Percentiles rank a stretch among this genome's conserved stretches.
These are phyloP conservation scores for Hydrozoanthus gracilis DNA, from an alignment of 92 coral and sea anemone genomes.

Conservation along the genomic window DNA sequence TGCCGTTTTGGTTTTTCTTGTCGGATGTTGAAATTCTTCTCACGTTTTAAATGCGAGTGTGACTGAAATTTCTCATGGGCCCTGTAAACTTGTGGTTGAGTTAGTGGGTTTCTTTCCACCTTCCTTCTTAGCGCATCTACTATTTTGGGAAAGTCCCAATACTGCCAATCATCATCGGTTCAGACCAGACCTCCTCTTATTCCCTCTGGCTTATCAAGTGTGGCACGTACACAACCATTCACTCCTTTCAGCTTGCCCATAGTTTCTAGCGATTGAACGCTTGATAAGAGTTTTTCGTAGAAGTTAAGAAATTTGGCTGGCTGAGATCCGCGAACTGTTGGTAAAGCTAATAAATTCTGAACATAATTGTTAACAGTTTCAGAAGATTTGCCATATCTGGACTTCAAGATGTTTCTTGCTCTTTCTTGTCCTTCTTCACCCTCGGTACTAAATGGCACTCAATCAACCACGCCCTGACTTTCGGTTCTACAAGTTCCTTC, in stretches of 20 bases:
- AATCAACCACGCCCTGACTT: constrained; percentile 49
- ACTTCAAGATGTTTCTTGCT: constrained; percentile 60
- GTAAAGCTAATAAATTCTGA: constrained; percentile 54
- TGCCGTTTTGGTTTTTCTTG: no score
- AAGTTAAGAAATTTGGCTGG: constrained; percentile 58
- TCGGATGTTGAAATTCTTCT: constrained; percentile 14
- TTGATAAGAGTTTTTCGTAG: constrained; percentile 63
- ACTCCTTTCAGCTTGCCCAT: constrained; percentile 55
- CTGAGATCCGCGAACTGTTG: constrained; percentile 60
- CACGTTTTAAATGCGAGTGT: constrained; percentile 21
- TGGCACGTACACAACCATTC: constrained; percentile 60
- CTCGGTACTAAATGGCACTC: constrained; percentile 57
- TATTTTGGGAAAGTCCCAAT: constrained; percentile 63
- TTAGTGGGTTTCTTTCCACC: constrained; percentile 58
- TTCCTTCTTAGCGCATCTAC: constrained; percentile 65
- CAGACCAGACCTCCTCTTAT: constrained; percentile 59
- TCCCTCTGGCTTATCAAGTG: constrained; percentile 68
- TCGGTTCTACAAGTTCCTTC: constrained; percentile 51
- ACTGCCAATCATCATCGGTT: constrained; percentile 62
- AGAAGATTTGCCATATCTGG: constrained; percentile 63
- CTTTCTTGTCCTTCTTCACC: constrained; percentile 67
- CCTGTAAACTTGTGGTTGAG: constrained; percentile 38
- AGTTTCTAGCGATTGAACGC: constrained; percentile 61
- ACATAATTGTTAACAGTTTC: constrained; percentile 67
- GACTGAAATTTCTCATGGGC: neutral